Conservation (phyloP, 2,797 vertebrate species). For the Eutrigla gurnardus region DNA sequence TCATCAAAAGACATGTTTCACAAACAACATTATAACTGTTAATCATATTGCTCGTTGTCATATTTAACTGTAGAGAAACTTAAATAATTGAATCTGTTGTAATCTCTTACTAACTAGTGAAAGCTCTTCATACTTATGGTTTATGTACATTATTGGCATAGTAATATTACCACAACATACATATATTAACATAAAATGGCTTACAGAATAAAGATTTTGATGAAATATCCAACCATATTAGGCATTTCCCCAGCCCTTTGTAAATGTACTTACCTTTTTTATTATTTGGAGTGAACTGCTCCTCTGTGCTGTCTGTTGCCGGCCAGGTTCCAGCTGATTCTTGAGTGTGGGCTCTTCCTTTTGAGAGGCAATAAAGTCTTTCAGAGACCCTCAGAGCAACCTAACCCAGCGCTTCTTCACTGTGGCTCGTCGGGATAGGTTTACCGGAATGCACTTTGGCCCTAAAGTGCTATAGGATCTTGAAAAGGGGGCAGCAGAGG, state of each 20-base stretch:
- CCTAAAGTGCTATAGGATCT: constrained; percentile 61
- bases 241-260: not conserved
- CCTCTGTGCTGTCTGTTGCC: constrained; percentile 50
- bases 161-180: not conserved
- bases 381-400: constrained; percentile 61
- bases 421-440: constrained; percentile 64
- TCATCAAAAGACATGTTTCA: not conserved
- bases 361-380: constrained; percentile 74
- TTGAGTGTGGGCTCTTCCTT: constrained; percentile 58
- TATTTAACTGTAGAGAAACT: not conserved
- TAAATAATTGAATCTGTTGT: not conserved
- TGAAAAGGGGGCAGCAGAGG: constrained; percentile 51
- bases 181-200: not conserved
- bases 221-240: not conserved
- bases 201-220: not conserved
- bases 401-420: constrained; percentile 55
- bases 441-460: constrained; percentile 73
- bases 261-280: constrained; percentile 69
- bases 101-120: not conserved
- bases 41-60: not conserved
- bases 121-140: not conserved
- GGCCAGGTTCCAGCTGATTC: constrained; percentile 60
- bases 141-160: constrained; percentile 3
- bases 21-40: not conserved
- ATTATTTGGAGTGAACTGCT: constrained; percentile 39